Conservation (phyloP, 2,888 invertebrate genomes). For the Abscondita cerata region DNA sequence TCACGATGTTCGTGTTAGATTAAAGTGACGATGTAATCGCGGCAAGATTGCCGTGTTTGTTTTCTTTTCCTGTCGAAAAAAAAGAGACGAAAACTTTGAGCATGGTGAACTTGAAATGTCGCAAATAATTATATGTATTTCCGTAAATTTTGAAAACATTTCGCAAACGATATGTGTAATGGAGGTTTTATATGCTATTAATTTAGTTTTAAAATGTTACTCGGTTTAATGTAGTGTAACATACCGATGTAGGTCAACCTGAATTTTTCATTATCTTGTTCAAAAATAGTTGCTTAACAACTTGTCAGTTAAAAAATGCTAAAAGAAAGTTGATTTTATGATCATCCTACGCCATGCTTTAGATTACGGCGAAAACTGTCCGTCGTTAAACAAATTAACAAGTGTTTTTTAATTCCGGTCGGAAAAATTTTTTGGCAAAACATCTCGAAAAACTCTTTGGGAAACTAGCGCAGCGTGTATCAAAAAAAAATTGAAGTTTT, state of each 20-base stretch:
- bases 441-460: constrained; percentile 23
- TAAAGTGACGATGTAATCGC: no score
- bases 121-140: neutral
- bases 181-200: constrained; percentile 7
- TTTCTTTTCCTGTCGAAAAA: no score
- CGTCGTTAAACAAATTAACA: constrained; percentile 32
- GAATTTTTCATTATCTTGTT: constrained; percentile 14
- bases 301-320: constrained; percentile 22
- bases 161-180: constrained; percentile 8
- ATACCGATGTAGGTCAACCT: constrained; percentile 18
- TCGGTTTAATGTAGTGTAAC: constrained; percentile 10
- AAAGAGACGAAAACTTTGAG: no score
- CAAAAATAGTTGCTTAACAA: constrained; percentile 19
- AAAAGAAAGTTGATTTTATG: constrained; percentile 32
- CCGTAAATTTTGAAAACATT: neutral
- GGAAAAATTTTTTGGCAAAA: constrained; percentile 31
- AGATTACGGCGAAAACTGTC: constrained; percentile 18
- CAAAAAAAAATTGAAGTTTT: constrained; percentile 32
- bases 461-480: constrained; percentile 31
- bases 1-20: no score
- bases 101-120: no score
- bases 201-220: neutral
- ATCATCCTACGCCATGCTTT: constrained; percentile 26
- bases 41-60: no score
- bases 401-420: constrained; percentile 30